A percentile compares a stretch with the other conserved stretches of the same genome.
phyloP scores from a whole-genome alignment of 2,888 invertebrate genomes.

The Lordiphosa fenestrarum region DNA sequence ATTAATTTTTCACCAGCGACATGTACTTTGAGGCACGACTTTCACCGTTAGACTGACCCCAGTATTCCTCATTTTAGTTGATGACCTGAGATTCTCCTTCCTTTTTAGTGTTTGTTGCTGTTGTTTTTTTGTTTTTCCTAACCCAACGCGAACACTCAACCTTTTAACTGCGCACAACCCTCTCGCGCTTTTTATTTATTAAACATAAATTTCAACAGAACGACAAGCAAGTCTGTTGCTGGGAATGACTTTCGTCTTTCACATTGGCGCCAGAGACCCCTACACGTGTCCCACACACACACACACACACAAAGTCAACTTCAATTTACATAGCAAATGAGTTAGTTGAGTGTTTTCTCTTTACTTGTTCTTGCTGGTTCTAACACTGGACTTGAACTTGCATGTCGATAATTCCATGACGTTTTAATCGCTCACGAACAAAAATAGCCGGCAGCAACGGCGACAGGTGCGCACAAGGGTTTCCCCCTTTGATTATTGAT shows the following conservation, averaged over 20 bases:
- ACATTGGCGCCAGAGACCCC: background rate
- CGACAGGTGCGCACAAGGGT: constrained; percentile 4
- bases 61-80: constrained; percentile 2
- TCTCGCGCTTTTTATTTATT: constrained; percentile 31
- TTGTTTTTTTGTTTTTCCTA: too few relatives aligned
- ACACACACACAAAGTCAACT: constrained; percentile 31
- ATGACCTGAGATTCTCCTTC: too few relatives aligned
- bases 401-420: constrained; percentile 59
- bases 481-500: constrained; percentile 12
- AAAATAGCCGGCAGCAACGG: background rate
- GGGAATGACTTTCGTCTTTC: constrained; percentile 27
- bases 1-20: too few relatives aligned
- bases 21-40: constrained; percentile 19
- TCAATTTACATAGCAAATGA: constrained; percentile 69
- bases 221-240: constrained; percentile 14
- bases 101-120: too few relatives aligned
- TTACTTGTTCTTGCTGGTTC: constrained; percentile 8
- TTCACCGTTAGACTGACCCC: constrained; percentile 10
- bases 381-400: constrained; percentile 57
- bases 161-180: constrained; percentile 8
- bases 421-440: constrained; percentile 15
- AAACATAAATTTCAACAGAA: constrained; percentile 26
- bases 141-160: background rate
- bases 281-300: constrained; percentile 33
- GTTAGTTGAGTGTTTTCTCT: constrained; percentile 25